Evolutionary conservation across 2,888 invertebrate species (phyloP).

Genomic region (Electrophaes corylata): DNA sequence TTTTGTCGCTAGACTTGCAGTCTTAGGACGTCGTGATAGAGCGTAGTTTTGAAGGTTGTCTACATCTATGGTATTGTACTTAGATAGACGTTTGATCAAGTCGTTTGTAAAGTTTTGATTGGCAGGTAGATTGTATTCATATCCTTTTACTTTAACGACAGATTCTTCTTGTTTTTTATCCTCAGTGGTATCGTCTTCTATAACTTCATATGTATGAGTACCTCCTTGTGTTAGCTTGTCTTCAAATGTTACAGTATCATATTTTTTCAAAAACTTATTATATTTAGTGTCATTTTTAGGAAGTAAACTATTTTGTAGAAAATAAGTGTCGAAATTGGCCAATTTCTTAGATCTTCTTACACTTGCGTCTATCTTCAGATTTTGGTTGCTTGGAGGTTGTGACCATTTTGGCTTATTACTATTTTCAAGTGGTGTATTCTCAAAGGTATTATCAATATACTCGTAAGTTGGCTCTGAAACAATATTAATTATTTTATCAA

Average conservation of each 20-base stretch:
- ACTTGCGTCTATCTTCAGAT: neutral
- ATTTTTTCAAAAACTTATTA: neutral
- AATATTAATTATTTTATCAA: neutral
- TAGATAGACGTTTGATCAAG: constrained; percentile 56
- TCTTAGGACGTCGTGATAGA: constrained; percentile 52
- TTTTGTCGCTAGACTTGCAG: constrained; percentile 36
- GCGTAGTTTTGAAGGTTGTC: constrained; percentile 65
- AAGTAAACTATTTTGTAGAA: neutral
- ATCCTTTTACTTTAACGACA: constrained; percentile 30
- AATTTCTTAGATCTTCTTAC: constrained; percentile 33
- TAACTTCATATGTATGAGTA: constrained; percentile 50
- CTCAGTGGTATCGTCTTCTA: constrained; percentile 43
- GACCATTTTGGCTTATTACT: neutral
- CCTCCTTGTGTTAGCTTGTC: constrained; percentile 2
- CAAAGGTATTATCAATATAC: neutral
- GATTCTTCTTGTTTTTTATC: constrained; percentile 29
- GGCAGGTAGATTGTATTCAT: constrained; percentile 38
- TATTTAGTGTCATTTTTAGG: neutral
- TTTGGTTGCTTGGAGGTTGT: neutral
- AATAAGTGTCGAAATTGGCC: constrained; percentile 3
- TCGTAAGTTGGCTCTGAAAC: constrained; percentile 22
- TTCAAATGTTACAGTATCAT: constrained; percentile 6
- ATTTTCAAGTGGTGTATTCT: neutral
- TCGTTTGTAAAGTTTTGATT: constrained; percentile 43
- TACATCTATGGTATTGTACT: constrained; percentile 62